These are phyloP conservation scores for Plagodis pulveraria DNA, from an alignment of 2,888 invertebrate genomes.

Conservation along the genomic window DNA sequence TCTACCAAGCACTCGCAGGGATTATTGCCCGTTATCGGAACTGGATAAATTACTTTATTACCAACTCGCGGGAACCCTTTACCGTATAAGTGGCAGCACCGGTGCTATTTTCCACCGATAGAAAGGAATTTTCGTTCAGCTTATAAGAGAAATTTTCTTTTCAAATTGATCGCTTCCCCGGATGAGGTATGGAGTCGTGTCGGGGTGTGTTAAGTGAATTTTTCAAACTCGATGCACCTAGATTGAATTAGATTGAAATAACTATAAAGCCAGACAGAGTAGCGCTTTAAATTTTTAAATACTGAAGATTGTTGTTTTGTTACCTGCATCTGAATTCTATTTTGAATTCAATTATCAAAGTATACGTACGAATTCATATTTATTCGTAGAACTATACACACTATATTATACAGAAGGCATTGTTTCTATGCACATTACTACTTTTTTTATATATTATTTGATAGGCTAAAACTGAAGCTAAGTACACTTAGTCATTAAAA, in stretches of 20 bases:
- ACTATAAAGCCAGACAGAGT: neutral
- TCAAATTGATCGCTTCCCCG: conserved; percentile 65
- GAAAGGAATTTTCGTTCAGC: conserved; percentile 66
- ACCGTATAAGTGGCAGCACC: conserved; percentile 58
- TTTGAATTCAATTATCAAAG: too few relatives aligned
- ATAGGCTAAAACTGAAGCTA: too few relatives aligned
- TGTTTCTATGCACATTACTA: too few relatives aligned
- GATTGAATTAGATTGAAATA: conserved; percentile 30
- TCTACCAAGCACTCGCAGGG: conserved; percentile 49
- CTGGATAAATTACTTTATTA: conserved; percentile 82
- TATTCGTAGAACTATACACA: too few relatives aligned
- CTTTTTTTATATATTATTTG: too few relatives aligned
- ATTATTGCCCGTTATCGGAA: conserved; percentile 80
- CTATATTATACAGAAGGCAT: too few relatives aligned
- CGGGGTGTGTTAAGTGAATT: conserved; percentile 27
- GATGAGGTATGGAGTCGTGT: conserved; percentile 46
- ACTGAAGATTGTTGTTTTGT: too few relatives aligned
- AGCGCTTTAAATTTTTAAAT: neutral
- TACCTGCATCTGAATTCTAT: too few relatives aligned
- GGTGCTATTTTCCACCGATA: conserved; percentile 62
- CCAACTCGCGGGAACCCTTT: conserved; percentile 68
- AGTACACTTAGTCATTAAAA: too few relatives aligned
- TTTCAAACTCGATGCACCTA: conserved; percentile 22
- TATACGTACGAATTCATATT: too few relatives aligned
- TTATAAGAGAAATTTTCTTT: conserved; percentile 66